Evolutionary conservation across 1,140 invertebrate genomes (phyloP).

Genomic region (Sarcophaga bullata): DNA sequence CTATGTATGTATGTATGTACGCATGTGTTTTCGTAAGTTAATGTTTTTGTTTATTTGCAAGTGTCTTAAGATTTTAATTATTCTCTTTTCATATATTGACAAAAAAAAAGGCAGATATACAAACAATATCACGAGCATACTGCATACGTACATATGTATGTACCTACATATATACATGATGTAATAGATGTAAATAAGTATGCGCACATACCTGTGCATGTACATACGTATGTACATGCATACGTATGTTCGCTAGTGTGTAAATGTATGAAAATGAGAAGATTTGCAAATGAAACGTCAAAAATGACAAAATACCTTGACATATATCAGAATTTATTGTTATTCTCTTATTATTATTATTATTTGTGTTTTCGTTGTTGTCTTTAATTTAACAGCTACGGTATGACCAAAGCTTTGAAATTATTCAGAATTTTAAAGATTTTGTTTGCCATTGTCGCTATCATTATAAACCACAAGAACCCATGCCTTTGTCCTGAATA

Average conservation of each 20-base stretch:
- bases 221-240: background rate
- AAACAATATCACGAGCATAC: background rate
- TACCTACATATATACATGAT: background rate
- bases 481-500: too few species aligned
- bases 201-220: background rate
- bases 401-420: too few species aligned
- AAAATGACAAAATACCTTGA: constrained; percentile 21
- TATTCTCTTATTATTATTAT: too few species aligned
- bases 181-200: background rate
- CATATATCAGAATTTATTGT: constrained; percentile 10
- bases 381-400: too few species aligned
- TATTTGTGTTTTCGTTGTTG: too few species aligned
- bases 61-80: constrained; percentile 39
- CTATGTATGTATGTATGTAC: background rate
- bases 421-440: too few species aligned
- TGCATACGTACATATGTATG: background rate
- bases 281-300: background rate
- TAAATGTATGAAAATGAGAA: background rate
- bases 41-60: constrained; percentile 16
- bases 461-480: too few species aligned
- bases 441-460: too few species aligned
- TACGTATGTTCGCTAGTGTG: background rate
- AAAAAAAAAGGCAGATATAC: background rate
- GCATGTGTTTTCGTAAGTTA: background rate
- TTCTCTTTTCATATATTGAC: constrained; percentile 20